A percentile compares a stretch with the other conserved stretches of the same genome.
Evolutionary conservation across 2,888 invertebrate genomes (phyloP).

Genomic region (Mallateleia sp.): DNA sequence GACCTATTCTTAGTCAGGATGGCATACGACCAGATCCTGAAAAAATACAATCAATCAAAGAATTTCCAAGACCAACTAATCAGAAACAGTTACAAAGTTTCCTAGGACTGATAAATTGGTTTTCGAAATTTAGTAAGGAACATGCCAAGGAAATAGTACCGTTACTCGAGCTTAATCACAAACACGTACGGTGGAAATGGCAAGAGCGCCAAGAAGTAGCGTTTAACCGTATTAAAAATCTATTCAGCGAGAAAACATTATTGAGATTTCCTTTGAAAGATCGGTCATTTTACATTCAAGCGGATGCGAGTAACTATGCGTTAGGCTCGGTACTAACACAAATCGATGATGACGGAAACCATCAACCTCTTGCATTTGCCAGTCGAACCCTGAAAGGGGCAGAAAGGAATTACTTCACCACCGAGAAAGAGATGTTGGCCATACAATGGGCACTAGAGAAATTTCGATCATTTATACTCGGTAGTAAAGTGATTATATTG

Average conservation of each 20-base stretch:
- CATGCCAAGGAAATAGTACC: slow-evolving; percentile 21
- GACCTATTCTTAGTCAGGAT: neutral
- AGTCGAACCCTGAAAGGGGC: slow-evolving; percentile 76
- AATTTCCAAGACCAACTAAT: neutral
- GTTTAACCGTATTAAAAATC: slow-evolving; percentile 17
- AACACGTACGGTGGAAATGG: slow-evolving; percentile 57
- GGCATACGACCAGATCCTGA: neutral
- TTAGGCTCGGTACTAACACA: slow-evolving; percentile 59
- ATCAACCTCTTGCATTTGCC: slow-evolving; percentile 75
- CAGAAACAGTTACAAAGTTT: neutral
- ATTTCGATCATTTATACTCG: slow-evolving; percentile 81
- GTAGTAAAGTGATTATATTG: slow-evolving; percentile 70
- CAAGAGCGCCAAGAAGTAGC: slow-evolving; percentile 29
- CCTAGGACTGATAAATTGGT: neutral
- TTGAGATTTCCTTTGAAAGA: slow-evolving; percentile 24
- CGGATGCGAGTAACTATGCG: slow-evolving; percentile 64
- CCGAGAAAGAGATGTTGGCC: slow-evolving; percentile 82
- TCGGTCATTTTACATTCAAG: slow-evolving; percentile 26
- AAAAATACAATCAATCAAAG: neutral
- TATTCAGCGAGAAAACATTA: slow-evolving; percentile 7
- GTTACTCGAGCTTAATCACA: slow-evolving; percentile 43
- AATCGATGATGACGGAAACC: slow-evolving; percentile 3
- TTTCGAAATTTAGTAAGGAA: neutral
- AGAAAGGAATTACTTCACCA: slow-evolving; percentile 77
- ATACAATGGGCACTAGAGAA: slow-evolving; percentile 80